A percentile compares a stretch with the other conserved stretches of the same genome.
These are phyloP conservation scores for Alloplasta piceator DNA, from an alignment of 2,888 invertebrate genomes.

Conservation along the genomic window DNA sequence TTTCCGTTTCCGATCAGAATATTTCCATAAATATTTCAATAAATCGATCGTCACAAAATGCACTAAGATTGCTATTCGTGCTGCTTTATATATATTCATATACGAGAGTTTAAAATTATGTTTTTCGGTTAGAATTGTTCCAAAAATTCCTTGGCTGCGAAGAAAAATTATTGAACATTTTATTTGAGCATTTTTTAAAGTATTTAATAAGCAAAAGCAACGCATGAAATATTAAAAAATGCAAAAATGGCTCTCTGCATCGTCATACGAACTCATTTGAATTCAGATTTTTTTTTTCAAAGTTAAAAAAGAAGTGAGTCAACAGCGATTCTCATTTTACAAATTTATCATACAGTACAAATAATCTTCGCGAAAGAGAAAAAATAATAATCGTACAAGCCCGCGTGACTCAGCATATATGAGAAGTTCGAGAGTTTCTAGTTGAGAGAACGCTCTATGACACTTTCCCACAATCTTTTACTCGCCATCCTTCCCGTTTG, in stretches of 20 bases:
- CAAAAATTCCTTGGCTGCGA: too few species aligned
- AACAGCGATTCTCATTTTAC: background rate
- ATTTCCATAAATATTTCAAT: constrained; percentile 68
- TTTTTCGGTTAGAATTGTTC: too few species aligned
- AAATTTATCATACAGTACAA: background rate
- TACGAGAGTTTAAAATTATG: too few species aligned
- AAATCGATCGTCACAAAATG: constrained; percentile 67
- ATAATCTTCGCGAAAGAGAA: background rate
- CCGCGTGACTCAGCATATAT: constrained; percentile 24
- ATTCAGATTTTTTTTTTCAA: background rate
- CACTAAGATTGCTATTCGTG: constrained; percentile 24
- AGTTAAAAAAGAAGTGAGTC: background rate
- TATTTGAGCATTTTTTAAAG: too few species aligned
- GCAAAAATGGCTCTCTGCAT: too few species aligned
- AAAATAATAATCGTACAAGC: constrained; percentile 56
- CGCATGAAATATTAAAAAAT: too few species aligned
- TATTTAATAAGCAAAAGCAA: too few species aligned
- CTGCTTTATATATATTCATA: background rate
- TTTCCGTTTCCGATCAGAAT: constrained; percentile 70
- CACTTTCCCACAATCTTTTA: constrained; percentile 30
- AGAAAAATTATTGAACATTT: too few species aligned
- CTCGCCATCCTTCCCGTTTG: constrained; percentile 45
- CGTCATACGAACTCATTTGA: too few species aligned
- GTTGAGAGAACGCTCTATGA: background rate
- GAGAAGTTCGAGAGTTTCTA: background rate